A percentile compares a stretch with the other conserved stretches of the same genome.
Conservation (phyloP, 1,140 invertebrate species). For the Venustaconcha ellipsiformis region DNA sequence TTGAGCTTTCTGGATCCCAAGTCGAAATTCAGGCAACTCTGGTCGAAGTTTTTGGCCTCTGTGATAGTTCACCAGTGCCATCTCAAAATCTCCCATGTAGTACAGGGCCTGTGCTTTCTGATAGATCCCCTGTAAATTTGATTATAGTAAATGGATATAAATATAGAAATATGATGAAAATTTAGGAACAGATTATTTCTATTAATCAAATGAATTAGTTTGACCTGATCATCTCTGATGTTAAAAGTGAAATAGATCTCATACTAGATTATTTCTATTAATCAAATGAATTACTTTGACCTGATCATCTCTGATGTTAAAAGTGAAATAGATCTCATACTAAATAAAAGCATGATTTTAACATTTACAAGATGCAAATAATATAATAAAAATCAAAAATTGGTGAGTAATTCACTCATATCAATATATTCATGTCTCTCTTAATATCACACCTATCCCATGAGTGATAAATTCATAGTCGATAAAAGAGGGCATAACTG, state of each 20-base stretch:
- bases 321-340: background rate
- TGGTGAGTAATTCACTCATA: too few relatives aligned
- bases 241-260: background rate
- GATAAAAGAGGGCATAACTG: too few relatives aligned
- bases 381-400: too few relatives aligned
- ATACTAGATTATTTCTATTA: background rate
- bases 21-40: conserved; percentile 86
- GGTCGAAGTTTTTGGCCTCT: conserved; percentile 86
- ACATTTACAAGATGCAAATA: too few relatives aligned
- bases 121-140: conserved; percentile 76
- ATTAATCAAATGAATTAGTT: too few relatives aligned
- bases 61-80: conserved; percentile 92
- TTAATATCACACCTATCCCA: background rate
- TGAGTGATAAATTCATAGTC: background rate
- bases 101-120: conserved; percentile 95
- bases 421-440: too few relatives aligned
- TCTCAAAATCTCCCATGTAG: conserved; percentile 91
- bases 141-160: background rate
- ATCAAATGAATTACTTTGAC: too few relatives aligned
- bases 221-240: background rate
- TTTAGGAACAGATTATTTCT: background rate
- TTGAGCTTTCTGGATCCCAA: conserved; percentile 93
- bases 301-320: background rate
- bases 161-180: background rate
- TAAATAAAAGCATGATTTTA: background rate